Evolutionary conservation across 2,113 vertebrate species (phyloP).

Genomic region (Archilochus colubris): DNA sequence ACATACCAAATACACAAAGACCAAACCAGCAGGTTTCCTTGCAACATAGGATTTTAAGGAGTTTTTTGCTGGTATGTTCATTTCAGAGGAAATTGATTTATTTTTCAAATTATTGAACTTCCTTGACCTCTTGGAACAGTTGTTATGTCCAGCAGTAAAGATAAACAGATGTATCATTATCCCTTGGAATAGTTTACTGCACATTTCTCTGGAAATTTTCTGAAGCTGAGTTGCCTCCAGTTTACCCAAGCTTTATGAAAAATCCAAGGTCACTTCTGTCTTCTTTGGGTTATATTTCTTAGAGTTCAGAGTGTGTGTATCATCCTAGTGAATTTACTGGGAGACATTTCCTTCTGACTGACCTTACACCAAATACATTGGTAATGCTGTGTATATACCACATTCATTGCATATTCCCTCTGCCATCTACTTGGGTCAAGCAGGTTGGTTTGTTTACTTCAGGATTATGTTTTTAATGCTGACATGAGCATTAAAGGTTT

Average conservation of each 20-base stretch:
- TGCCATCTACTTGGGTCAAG: neutral
- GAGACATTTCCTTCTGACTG: neutral
- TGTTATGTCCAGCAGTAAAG: neutral
- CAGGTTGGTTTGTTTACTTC: neutral
- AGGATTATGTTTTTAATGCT: neutral
- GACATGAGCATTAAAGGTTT: neutral
- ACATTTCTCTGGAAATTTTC: neutral
- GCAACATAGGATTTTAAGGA: constrained; percentile 19
- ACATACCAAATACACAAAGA: constrained; percentile 51
- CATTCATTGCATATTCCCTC: neutral
- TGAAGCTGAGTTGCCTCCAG: neutral
- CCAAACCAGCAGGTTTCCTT: constrained; percentile 55
- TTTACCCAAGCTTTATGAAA: neutral
- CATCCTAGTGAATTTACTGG: neutral
- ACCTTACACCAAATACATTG: neutral
- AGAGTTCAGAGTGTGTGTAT: neutral
- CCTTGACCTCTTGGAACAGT: neutral
- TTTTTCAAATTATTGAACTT: constrained; percentile 11
- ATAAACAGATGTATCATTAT: neutral
- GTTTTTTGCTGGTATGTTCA: neutral
- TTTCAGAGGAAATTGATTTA: neutral
- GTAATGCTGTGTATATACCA: neutral
- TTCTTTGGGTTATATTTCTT: neutral
- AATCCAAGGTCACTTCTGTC: neutral
- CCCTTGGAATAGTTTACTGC: neutral